phyloP scores from a whole-genome alignment of 2,113 vertebrate species.

The Cyprinodon tularosa region DNA sequence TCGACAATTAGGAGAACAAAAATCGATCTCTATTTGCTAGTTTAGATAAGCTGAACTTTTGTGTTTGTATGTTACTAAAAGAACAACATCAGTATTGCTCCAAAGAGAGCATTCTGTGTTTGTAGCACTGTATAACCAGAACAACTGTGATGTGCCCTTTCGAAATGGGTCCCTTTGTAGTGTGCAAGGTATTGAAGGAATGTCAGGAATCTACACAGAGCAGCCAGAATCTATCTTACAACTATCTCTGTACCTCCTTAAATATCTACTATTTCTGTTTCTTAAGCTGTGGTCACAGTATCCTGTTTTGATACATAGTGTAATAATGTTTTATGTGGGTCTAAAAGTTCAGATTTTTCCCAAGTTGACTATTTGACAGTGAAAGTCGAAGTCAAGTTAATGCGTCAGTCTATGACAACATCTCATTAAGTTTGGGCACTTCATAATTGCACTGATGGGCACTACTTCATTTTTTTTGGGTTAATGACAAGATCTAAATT shows the following conservation, averaged over 20 bases:
- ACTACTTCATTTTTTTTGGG: too few species aligned
- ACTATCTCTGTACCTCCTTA: constrained; percentile 14
- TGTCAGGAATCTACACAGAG: constrained; percentile 74
- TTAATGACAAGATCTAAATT: not conserved
- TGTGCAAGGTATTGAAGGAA: constrained; percentile 72
- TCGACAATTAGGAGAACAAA: constrained; percentile 15
- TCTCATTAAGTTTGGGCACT: too few species aligned
- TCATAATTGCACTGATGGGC: too few species aligned
- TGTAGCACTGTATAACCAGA: constrained; percentile 33
- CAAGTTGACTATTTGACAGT: too few species aligned
- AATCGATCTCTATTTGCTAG: constrained; percentile 41
- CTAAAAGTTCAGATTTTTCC: not conserved
- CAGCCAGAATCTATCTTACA: constrained; percentile 59
- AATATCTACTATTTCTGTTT: constrained; percentile 2
- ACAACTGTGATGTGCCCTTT: constrained; percentile 45
- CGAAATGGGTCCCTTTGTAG: constrained; percentile 65
- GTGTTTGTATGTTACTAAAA: constrained; percentile 36
- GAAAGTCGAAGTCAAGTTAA: too few species aligned
- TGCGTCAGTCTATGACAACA: too few species aligned
- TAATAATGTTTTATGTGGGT: too few species aligned
- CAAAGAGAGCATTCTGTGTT: constrained; percentile 29
- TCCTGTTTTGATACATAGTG: too few species aligned
- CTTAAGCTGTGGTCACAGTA: not conserved
- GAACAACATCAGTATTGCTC: constrained; percentile 16
- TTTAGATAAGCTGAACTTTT: constrained; percentile 40